Evolutionary conservation across 2,888 invertebrate genomes (phyloP).

Genomic region (Podotricha telesiphe): DNA sequence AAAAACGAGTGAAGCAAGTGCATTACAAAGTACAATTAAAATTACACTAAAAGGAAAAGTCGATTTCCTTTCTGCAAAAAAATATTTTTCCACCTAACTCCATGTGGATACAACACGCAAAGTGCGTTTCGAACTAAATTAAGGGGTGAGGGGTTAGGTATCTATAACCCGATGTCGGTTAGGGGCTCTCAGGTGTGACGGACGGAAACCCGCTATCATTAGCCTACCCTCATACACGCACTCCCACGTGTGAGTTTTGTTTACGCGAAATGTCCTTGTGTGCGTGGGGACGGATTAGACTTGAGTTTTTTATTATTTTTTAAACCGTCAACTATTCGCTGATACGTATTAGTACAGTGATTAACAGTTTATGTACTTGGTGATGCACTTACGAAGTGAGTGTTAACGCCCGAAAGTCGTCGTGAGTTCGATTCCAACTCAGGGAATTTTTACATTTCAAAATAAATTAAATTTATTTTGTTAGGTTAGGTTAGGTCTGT

Average conservation of each 20-base stretch:
- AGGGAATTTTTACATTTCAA: background rate
- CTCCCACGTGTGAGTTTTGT: conserved; percentile 53
- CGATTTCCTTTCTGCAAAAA: background rate
- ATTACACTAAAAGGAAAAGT: background rate
- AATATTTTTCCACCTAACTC: conserved; percentile 49
- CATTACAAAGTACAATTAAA: background rate
- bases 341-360: background rate
- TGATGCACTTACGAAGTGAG: too few relatives aligned
- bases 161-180: conserved; percentile 81
- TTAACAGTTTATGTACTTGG: too few relatives aligned
- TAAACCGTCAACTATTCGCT: conserved; percentile 10
- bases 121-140: conserved; percentile 67
- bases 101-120: conserved; percentile 49
- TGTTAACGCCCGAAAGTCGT: background rate
- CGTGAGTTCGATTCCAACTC: background rate
- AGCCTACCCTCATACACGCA: conserved; percentile 70
- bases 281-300: conserved; percentile 67
- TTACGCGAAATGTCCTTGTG: conserved; percentile 58
- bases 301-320: conserved; percentile 50
- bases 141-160: conserved; percentile 71
- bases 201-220: conserved; percentile 82
- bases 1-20: too few relatives aligned
- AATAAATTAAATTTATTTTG: background rate
- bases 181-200: conserved; percentile 83
- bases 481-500: too few relatives aligned